Conservation (phyloP, 2,797 vertebrate species). For the Ptychobarbus kaznakovi region DNA sequence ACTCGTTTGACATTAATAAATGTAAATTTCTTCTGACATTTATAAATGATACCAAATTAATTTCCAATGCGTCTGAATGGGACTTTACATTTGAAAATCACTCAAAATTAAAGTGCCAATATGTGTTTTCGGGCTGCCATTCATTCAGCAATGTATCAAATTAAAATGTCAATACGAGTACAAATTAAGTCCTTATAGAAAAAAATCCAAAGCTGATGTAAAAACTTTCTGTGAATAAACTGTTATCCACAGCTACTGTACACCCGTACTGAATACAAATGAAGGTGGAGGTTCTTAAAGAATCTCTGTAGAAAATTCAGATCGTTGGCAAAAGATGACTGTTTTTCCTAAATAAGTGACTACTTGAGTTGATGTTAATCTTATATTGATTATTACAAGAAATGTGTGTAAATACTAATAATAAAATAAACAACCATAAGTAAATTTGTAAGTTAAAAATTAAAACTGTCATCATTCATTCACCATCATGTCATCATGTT, state of each 20-base stretch:
- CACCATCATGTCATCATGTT: background rate
- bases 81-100: conserved; percentile 46
- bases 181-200: conserved; percentile 22
- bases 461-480: background rate
- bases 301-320: background rate
- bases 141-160: conserved; percentile 27
- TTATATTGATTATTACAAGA: background rate
- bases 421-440: background rate
- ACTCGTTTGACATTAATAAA: conserved; percentile 51
- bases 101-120: conserved; percentile 31
- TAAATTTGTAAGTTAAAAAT: background rate
- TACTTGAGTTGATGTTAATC: background rate
- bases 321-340: background rate
- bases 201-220: background rate
- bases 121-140: conserved; percentile 7
- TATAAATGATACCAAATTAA: conserved; percentile 50
- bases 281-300: background rate
- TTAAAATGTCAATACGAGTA: conserved; percentile 43
- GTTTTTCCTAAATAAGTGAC: background rate
- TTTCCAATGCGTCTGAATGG: conserved; percentile 41
- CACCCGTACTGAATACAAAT: conserved; percentile 8
- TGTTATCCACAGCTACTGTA: conserved; percentile 25
- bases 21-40: conserved; percentile 53
- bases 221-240: conserved; percentile 9
- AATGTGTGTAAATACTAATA: background rate